Conservation (phyloP, 1,140 invertebrate genomes). For the Harpegnathos saltator region DNA sequence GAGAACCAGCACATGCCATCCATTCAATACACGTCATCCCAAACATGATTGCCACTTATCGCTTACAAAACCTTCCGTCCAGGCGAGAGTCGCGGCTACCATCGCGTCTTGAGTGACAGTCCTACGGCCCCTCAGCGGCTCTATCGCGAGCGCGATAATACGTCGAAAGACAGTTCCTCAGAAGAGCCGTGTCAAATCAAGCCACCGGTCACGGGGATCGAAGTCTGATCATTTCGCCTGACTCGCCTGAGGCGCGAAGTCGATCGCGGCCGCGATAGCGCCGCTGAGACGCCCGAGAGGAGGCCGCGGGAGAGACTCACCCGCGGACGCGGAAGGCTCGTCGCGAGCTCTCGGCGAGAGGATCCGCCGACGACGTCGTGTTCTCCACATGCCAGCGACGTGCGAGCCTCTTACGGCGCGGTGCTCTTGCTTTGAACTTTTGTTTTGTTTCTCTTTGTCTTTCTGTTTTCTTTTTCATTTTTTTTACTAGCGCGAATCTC, state of each 20-base stretch:
- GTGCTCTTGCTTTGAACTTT: slow-evolving; percentile 34
- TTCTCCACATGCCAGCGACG: slow-evolving; percentile 20
- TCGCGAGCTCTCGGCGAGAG: not conserved
- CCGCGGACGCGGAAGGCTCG: too few species aligned
- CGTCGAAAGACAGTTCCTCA: not conserved
- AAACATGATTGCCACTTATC: slow-evolving; percentile 22
- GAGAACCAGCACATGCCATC: not conserved
- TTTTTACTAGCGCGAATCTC: slow-evolving; percentile 73
- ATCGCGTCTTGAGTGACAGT: slow-evolving; percentile 18
- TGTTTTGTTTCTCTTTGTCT: slow-evolving; percentile 21
- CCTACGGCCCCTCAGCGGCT: slow-evolving; percentile 4
- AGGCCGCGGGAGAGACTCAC: too few species aligned
- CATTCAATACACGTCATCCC: not conserved
- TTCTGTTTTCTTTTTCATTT: not conserved
- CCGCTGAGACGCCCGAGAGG: too few species aligned
- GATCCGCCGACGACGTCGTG: slow-evolving; percentile 24
- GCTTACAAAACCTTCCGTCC: slow-evolving; percentile 22
- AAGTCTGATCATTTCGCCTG: too few species aligned
- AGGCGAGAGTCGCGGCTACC: not conserved
- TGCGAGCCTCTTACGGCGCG: slow-evolving; percentile 34
- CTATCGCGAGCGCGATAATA: slow-evolving; percentile 1
- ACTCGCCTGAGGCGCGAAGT: too few species aligned
- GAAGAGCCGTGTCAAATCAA: too few species aligned
- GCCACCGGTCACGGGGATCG: too few species aligned
- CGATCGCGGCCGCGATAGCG: too few species aligned